These are phyloP conservation scores for Micromussa lordhowensis DNA, from an alignment of 92 coral and sea anemone species.

Conservation along the genomic window DNA sequence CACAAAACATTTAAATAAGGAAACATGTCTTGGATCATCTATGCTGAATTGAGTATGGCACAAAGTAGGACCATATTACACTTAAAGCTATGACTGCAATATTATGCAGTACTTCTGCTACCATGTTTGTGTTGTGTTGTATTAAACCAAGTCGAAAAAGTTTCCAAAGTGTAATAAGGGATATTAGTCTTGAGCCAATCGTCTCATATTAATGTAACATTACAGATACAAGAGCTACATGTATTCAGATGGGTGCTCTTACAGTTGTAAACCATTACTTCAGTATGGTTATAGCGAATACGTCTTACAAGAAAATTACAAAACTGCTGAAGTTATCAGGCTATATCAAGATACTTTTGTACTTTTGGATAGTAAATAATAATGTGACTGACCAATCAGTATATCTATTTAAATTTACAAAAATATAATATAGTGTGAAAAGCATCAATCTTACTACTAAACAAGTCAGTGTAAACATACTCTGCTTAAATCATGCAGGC, in stretches of 20 bases:
- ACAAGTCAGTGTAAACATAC: background rate
- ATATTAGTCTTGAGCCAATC: background rate
- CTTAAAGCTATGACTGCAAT: background rate
- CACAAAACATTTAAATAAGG: background rate
- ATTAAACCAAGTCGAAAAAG: background rate
- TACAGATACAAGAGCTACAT: background rate
- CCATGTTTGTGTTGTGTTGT: background rate
- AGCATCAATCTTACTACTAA: background rate
- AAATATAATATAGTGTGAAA: background rate
- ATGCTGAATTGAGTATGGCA: background rate
- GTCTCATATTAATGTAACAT: background rate
- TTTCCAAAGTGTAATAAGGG: background rate
- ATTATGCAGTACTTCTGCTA: background rate
- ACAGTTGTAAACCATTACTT: background rate
- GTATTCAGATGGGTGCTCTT: background rate
- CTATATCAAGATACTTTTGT: background rate
- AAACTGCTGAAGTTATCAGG: background rate
- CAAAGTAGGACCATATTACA: background rate
- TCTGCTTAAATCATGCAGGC: background rate
- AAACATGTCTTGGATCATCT: background rate
- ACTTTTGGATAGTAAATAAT: background rate
- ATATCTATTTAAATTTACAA: background rate
- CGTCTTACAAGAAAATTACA: background rate
- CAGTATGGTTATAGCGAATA: too few species aligned
- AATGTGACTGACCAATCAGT: background rate